Evolutionary conservation across 92 coral and sea anemone genomes (phyloP).

Genomic region (Siderastrea siderea): DNA sequence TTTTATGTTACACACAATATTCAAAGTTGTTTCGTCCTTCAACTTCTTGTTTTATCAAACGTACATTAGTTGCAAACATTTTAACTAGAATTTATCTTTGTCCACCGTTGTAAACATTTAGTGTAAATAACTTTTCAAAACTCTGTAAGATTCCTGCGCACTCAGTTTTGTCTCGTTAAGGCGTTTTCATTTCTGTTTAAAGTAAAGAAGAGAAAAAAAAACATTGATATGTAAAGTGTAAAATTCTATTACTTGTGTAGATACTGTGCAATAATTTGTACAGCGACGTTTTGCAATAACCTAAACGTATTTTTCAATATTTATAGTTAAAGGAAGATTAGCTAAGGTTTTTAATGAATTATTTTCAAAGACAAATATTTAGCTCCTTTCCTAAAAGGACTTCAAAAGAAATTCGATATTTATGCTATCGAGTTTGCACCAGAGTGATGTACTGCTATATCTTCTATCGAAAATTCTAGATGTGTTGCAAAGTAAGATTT

Average conservation of each 20-base stretch:
- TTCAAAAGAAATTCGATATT: conserved; percentile 63
- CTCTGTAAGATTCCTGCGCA: neutral
- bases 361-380: conserved; percentile 85
- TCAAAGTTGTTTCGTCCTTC: neutral
- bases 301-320: conserved; percentile 93
- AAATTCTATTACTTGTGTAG: conserved; percentile 56
- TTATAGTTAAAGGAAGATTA: conserved; percentile 83
- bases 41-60: neutral
- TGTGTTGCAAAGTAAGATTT: conserved; percentile 34
- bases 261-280: conserved; percentile 69
- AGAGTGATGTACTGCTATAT: conserved; percentile 41
- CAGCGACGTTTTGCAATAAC: conserved; percentile 75
- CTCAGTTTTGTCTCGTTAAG: neutral
- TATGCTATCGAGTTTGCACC: conserved; percentile 76
- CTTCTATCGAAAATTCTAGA: conserved; percentile 67
- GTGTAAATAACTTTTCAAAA: conserved; percentile 20
- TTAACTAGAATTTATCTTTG: neutral
- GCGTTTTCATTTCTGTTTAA: neutral
- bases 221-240: conserved; percentile 34
- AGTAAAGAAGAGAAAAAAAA: neutral
- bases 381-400: conserved; percentile 52
- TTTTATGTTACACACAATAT: neutral
- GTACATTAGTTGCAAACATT: neutral
- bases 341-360: conserved; percentile 92
- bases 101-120: conserved; percentile 14